Percentiles rank a stretch among this genome's conserved stretches.
Conservation (phyloP, 2,113 vertebrate species). For the Hippocampus guttulatus region DNA sequence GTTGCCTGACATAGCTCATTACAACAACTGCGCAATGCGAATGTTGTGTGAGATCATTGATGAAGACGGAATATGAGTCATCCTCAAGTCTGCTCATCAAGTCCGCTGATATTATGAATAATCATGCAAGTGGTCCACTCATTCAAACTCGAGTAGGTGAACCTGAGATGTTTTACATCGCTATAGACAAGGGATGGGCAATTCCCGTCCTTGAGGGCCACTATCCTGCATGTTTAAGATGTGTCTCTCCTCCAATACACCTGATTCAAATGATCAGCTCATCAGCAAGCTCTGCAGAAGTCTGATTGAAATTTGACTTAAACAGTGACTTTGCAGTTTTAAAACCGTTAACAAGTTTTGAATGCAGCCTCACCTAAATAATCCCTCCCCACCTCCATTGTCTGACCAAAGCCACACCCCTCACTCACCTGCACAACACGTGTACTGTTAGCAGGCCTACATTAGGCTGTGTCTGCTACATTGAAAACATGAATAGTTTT, state of each 20-base stretch:
- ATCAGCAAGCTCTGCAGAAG: too few relatives aligned
- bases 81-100: neutral
- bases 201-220: too few relatives aligned
- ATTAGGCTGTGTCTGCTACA: too few relatives aligned
- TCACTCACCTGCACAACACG: too few relatives aligned
- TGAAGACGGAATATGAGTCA: neutral
- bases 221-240: too few relatives aligned
- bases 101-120: neutral
- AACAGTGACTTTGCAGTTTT: neutral
- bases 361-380: neutral
- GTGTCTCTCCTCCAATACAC: too few relatives aligned
- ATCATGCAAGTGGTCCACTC: neutral
- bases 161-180: neutral
- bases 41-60: neutral
- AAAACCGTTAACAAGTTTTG: neutral
- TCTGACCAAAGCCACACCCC: too few relatives aligned
- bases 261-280: too few relatives aligned
- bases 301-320: too few relatives aligned
- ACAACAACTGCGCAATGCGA: conserved; percentile 5
- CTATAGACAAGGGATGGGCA: neutral
- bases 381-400: too few relatives aligned
- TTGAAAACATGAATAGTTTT: too few relatives aligned
- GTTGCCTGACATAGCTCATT: conserved; percentile 10
- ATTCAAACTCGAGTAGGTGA: conserved; percentile 2
- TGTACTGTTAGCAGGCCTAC: too few relatives aligned